Evolutionary conservation across 2,888 invertebrate species (phyloP), one percentile per base, ranked within the genome.

Genomic region (Synergus gifuensis): DNA sequence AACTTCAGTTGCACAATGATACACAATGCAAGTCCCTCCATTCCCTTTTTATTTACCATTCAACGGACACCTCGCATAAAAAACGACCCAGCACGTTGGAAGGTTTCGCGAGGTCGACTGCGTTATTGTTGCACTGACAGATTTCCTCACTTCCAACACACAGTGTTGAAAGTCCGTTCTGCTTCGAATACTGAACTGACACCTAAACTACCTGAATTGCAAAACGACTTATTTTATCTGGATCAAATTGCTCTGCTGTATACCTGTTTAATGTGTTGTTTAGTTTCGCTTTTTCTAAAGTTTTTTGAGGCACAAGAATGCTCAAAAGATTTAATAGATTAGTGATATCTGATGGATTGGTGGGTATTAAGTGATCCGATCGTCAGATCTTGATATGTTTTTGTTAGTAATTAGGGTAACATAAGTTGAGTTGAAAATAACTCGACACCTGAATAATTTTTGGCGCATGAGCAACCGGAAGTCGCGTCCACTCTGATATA

Each of bases 21-120:
- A 8, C 54, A 36, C 54, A 54, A 54, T 49, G 22, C 66, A 11
- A 18, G 12, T 69, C 28, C 49, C 54, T 28, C 54, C 46, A 22
- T 49, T 69, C 49, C 49, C 16, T 46, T 36, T 69, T 78, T 77
- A 69, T 76, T 49, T 67, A 62, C 18, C 78, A 66, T 81, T 78
- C 64, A 66, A 62, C 62, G 81, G 64, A 16, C 22, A 42, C 76
- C 16, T 22, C 16, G 73, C 49, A 49, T 73, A 73, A 73, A 73
- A 73, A 73, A 73, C 49, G 73, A 73, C 4, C 54, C 49, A 73
- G 49, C 16, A 28, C 49, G n/a, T 54, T 73, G 28, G 69, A 49
- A 49, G 69, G 36, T 69, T 69, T 46, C 69, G 28, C 49, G 69
- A 69, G 46, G 49, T 73, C 16, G 49, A 49, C 49, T 49, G 46